phyloP scores from a whole-genome alignment of 2,797 vertebrate species.

The Microcaecilia unicolor region DNA sequence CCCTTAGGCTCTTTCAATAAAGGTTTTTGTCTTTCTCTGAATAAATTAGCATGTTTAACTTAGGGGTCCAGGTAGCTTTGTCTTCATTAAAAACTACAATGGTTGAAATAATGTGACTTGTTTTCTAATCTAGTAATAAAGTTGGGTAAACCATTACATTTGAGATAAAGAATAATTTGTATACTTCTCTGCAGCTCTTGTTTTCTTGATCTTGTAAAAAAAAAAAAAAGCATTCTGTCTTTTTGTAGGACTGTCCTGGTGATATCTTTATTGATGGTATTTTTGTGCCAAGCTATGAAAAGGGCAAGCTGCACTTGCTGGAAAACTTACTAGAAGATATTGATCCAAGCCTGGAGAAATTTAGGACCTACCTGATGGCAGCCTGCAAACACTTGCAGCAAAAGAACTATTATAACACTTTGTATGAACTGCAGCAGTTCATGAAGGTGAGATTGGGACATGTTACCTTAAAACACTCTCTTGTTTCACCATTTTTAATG shows the following conservation, averaged over 20 bases:
- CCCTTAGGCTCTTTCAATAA: not conserved
- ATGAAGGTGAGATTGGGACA: too few species aligned
- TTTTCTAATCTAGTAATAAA: too few species aligned
- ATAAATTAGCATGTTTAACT: too few species aligned
- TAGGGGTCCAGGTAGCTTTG: too few species aligned
- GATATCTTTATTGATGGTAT: slow-evolving; percentile 91
- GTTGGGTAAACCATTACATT: too few species aligned
- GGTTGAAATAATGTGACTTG: too few species aligned
- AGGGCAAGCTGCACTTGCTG: slow-evolving; percentile 69
- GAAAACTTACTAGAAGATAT: slow-evolving; percentile 80
- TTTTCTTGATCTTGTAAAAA: not conserved
- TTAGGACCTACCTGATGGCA: slow-evolving; percentile 84
- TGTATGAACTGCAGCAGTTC: slow-evolving; percentile 93
- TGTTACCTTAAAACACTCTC: too few species aligned
- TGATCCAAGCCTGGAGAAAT: slow-evolving; percentile 76
- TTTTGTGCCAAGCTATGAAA: slow-evolving; percentile 77
- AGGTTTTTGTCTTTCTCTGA: too few species aligned
- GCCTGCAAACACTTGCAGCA: slow-evolving; percentile 89
- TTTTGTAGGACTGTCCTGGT: slow-evolving; percentile 73
- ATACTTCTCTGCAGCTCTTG: not conserved
- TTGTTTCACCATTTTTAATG: too few species aligned
- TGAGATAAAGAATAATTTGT: too few species aligned
- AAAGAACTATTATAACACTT: slow-evolving; percentile 75
- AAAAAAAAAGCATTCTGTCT: not conserved
- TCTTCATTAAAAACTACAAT: too few species aligned